Percentiles rank a stretch among this genome's conserved stretches.
phyloP scores from a whole-genome alignment of 2,113 vertebrate genomes.

The Dolichotis patagonum region DNA sequence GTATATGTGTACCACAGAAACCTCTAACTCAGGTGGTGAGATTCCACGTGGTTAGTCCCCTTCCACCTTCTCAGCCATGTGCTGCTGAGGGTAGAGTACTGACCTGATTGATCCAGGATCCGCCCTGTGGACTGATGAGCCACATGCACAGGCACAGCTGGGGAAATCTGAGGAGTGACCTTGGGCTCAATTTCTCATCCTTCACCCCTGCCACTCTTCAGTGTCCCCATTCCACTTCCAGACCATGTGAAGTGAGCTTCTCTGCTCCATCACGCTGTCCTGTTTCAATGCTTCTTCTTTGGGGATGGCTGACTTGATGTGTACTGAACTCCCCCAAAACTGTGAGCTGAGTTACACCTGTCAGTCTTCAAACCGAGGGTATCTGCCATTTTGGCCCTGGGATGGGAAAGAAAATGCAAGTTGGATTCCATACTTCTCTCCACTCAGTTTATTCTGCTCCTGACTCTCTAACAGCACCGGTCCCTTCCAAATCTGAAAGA shows the following conservation, averaged over 20 bases:
- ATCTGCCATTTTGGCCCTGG: not conserved
- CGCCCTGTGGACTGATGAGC: not conserved
- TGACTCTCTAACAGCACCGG: not conserved
- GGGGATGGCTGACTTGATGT: not conserved
- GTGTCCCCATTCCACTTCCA: not conserved
- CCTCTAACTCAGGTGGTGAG: not conserved
- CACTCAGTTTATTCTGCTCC: not conserved
- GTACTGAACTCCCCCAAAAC: not conserved
- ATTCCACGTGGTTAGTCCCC: not conserved
- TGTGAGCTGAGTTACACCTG: not conserved
- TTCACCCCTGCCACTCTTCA: not conserved
- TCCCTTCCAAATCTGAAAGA: not conserved
- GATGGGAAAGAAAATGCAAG: not conserved
- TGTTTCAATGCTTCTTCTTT: not conserved
- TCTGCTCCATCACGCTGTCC: not conserved
- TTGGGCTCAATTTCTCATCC: not conserved
- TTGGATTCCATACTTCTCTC: not conserved
- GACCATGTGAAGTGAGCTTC: not conserved
- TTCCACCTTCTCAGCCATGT: not conserved
- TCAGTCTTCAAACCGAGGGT: not conserved
- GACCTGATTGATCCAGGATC: not conserved
- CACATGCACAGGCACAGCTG: not conserved
- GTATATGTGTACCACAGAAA: not conserved
- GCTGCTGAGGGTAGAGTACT: not conserved
- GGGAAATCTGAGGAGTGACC: not conserved